Conservation (phyloP, 2,888 invertebrate species). For the Gari tellinella region DNA sequence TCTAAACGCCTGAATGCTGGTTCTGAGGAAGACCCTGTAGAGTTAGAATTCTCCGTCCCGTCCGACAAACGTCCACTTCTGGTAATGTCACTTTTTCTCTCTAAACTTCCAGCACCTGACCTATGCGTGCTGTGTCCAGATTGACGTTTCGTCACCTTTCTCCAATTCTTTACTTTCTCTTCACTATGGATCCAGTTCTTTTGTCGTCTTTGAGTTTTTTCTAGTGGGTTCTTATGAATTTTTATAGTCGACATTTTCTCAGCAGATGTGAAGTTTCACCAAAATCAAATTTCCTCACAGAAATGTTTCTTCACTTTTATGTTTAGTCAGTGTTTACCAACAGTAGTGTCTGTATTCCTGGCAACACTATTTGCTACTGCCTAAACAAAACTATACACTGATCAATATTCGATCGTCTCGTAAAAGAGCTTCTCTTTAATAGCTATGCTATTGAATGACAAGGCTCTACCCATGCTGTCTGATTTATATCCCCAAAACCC, state of each 20-base stretch:
- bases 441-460: too few relatives aligned
- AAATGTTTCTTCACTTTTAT: too few relatives aligned
- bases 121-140: slow-evolving; percentile 19
- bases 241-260: slow-evolving; percentile 12
- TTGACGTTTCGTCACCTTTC: slow-evolving; percentile 36
- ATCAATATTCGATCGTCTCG: too few relatives aligned
- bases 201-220: slow-evolving; percentile 16
- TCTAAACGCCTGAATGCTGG: slow-evolving; percentile 33
- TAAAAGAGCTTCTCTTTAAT: too few relatives aligned
- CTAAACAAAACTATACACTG: too few relatives aligned
- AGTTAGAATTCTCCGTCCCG: slow-evolving; percentile 39
- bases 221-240: slow-evolving; percentile 7
- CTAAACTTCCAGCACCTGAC: slow-evolving; percentile 40
- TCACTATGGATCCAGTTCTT: slow-evolving; percentile 64
- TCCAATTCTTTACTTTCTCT: slow-evolving; percentile 66
- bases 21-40: slow-evolving; percentile 48
- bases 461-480: too few relatives aligned
- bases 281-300: too few relatives aligned
- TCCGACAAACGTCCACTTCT: slow-evolving; percentile 56
- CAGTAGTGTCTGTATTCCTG: too few relatives aligned
- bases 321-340: too few relatives aligned
- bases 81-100: slow-evolving; percentile 67
- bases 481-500: too few relatives aligned
- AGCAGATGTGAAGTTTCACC: not conserved
- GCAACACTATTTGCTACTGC: too few relatives aligned